phyloP scores from a whole-genome alignment of 2,797 vertebrate species.

The Hydrocynus forskahlii region DNA sequence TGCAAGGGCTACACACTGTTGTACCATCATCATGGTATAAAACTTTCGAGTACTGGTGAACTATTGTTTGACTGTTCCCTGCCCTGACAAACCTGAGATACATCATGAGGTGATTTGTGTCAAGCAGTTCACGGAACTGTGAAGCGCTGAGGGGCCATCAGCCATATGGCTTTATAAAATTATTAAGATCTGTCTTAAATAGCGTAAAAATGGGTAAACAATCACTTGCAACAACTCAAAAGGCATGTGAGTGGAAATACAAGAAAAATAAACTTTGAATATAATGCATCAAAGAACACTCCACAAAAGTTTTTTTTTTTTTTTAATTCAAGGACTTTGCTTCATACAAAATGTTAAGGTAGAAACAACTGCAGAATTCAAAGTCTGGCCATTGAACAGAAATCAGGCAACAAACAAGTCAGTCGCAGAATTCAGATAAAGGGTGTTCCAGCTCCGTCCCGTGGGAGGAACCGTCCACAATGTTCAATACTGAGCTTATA shows the following conservation, averaged over 20 bases:
- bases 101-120: too few species aligned
- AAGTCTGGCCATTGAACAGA: slow-evolving; percentile 88
- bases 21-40: too few species aligned
- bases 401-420: slow-evolving; percentile 90
- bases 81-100: too few species aligned
- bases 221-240: neutral
- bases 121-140: too few species aligned
- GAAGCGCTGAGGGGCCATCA: too few species aligned
- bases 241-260: too few species aligned
- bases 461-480: slow-evolving; percentile 74
- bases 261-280: neutral
- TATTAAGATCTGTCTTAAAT: too few species aligned
- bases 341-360: slow-evolving; percentile 98
- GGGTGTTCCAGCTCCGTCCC: slow-evolving; percentile 77
- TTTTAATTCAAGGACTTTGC: slow-evolving; percentile 96
- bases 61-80: too few species aligned
- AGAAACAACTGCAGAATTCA: slow-evolving; percentile 95
- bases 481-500: slow-evolving; percentile 81
- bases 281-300: slow-evolving; percentile 2
- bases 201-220: neutral
- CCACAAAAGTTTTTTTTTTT: slow-evolving; percentile 63
- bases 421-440: slow-evolving; percentile 80
- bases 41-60: too few species aligned
- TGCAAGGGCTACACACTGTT: too few species aligned
- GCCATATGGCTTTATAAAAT: too few species aligned